Evolutionary conservation across 2,888 invertebrate species (phyloP).

Genomic region (Aproaerema taeniolella): DNA sequence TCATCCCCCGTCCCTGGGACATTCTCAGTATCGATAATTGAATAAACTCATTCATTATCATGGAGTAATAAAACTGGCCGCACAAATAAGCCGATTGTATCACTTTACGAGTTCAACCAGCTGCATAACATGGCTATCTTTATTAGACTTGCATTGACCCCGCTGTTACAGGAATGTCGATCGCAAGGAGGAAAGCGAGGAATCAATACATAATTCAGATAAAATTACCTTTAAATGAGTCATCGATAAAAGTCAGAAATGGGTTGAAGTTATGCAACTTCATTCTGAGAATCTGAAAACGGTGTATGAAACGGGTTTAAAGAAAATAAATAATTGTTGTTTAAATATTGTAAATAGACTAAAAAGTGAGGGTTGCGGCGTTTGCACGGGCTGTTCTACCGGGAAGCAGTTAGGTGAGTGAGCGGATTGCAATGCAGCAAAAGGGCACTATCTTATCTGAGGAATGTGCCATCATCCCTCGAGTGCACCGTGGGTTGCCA

Average conservation of each 20-base stretch:
- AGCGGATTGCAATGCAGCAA: constrained; percentile 55
- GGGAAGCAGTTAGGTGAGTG: constrained; percentile 41
- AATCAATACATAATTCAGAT: not conserved
- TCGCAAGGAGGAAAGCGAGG: constrained; percentile 11
- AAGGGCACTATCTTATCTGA: constrained; percentile 57
- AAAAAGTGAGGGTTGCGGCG: no score
- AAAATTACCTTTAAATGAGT: no score
- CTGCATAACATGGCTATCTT: constrained; percentile 62
- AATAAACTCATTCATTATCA: constrained; percentile 71
- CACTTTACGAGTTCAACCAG: constrained; percentile 63
- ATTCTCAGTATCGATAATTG: constrained; percentile 67
- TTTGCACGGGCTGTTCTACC: constrained; percentile 10
- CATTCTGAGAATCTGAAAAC: no score
- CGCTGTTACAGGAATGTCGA: constrained; percentile 29
- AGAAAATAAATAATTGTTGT: no score
- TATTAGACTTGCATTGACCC: constrained; percentile 60
- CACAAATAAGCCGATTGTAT: constrained; percentile 61
- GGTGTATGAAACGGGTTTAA: no score
- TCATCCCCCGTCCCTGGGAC: constrained; percentile 40
- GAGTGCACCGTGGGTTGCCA: constrained; percentile 49
- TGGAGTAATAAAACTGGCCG: constrained; percentile 55
- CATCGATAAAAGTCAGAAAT: no score
- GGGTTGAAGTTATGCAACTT: no score
- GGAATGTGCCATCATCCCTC: constrained; percentile 67
- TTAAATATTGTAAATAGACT: no score